A percentile compares a stretch with the other conserved stretches of the same genome.
These are phyloP conservation scores for Drosophila affinis DNA, from an alignment of 2,888 invertebrate species.

Conservation along the genomic window DNA sequence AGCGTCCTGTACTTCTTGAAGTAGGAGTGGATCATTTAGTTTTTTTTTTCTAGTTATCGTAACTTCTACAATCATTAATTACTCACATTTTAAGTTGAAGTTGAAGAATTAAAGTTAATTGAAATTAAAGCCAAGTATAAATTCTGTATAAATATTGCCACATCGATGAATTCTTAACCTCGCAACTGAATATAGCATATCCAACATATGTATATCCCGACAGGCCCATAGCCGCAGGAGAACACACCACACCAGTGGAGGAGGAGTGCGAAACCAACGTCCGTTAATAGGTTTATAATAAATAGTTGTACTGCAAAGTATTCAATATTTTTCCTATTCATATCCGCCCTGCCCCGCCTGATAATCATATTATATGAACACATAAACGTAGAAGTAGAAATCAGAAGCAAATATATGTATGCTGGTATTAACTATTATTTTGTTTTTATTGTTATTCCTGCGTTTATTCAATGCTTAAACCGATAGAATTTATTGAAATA, in stretches of 20 bases:
- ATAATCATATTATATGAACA: slow-evolving; percentile 11
- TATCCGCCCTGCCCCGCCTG: slow-evolving; percentile 9
- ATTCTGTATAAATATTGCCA: slow-evolving; percentile 21
- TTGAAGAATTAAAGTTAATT: slow-evolving; percentile 55
- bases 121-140: slow-evolving; percentile 3
- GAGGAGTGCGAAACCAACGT: slow-evolving; percentile 2
- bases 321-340: slow-evolving; percentile 55
- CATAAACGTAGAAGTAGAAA: slow-evolving; percentile 37
- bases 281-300: slow-evolving; percentile 50
- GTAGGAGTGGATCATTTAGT: slow-evolving; percentile 4
- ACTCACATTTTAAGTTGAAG: slow-evolving; percentile 42
- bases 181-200: slow-evolving; percentile 12
- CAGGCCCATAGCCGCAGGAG: slow-evolving; percentile 11
- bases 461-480: slow-evolving; percentile 75
- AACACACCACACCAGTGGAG: no score
- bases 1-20: slow-evolving; percentile 1
- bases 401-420: slow-evolving; percentile 38
- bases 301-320: slow-evolving; percentile 58
- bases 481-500: slow-evolving; percentile 50
- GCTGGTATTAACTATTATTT: slow-evolving; percentile 42
- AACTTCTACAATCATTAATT: slow-evolving; percentile 30
- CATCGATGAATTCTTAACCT: slow-evolving; percentile 35
- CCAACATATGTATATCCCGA: neutral
- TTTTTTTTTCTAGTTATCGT: slow-evolving; percentile 8
- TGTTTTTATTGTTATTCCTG: slow-evolving; percentile 73